Evolutionary conservation across 2,113 vertebrate genomes (phyloP).

Genomic region (Calyptomena viridis): DNA sequence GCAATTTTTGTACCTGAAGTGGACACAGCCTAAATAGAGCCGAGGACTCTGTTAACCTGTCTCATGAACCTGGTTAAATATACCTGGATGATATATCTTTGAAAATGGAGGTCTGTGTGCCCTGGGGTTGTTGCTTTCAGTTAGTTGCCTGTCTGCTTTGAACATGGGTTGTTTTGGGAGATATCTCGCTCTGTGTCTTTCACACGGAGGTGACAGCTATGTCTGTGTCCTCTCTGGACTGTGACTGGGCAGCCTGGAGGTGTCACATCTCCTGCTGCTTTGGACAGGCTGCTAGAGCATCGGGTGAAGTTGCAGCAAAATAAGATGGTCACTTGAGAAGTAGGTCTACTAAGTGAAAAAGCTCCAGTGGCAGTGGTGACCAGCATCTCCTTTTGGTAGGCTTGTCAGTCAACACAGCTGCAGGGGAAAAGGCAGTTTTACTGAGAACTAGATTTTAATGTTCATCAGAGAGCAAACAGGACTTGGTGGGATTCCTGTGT

Average conservation of each 20-base stretch:
- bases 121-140: not conserved
- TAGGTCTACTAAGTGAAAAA: not conserved
- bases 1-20: not conserved
- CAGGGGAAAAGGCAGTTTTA: not conserved
- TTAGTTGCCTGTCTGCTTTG: accelerated
- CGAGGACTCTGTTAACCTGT: not conserved
- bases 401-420: not conserved
- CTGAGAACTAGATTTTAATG: not conserved
- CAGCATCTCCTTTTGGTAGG: not conserved
- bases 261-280: not conserved
- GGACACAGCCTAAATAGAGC: not conserved
- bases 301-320: not conserved
- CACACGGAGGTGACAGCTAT: not conserved
- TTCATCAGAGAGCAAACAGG: not conserved
- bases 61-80: not conserved
- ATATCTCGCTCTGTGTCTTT: not conserved
- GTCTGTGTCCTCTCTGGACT: not conserved
- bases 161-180: not conserved
- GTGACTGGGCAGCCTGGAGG: not conserved
- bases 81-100: not conserved
- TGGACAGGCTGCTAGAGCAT: not conserved
- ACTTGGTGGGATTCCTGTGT: not conserved
- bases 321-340: not conserved
- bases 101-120: not conserved
- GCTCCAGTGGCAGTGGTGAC: not conserved